Evolutionary conservation across 2,113 vertebrate genomes (phyloP), one percentile per base, ranked within the genome.

Genomic region (Hiodon alosoides): DNA sequence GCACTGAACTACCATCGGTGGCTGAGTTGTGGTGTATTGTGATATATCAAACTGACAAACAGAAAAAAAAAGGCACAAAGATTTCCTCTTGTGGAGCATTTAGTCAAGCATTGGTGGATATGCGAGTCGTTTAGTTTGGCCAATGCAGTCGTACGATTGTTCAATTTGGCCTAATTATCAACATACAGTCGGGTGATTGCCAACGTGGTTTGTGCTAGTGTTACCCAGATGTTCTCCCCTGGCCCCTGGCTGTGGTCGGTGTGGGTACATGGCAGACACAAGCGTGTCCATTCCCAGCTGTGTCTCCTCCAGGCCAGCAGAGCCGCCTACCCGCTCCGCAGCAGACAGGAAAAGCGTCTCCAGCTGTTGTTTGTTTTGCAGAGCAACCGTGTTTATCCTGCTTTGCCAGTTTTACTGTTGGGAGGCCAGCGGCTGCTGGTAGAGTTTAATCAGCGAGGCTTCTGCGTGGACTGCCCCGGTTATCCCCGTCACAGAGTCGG

Each of bases 361-460:
- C 81, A 77, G 77, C 77, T 83, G 75, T 69, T 79, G 76, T 81
- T 77, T 76, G 59, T 69, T 66, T 51, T 76, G 53, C 64, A 70
- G 60, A 59, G 62, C 69, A 72, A 61, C 52, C 75, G 69, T 73
- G 48, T 59, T 66, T 71, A 5, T 76, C 48, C 67, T 59, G 46
- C 53, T 74, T 6, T n/a, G 71, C 14, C 71, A 74, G 74, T 75
- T 57, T 51, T 72, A 55, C 53, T 69, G 62, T 31, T 73, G 71
- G 4, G 10, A 51, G 55, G 68, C 31, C 54, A 58, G 16, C 14
- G 69, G 2, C 59, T 60, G 59, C 59, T 64, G 5, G 13, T 31
- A 31, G 31, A 31, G 31, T 31, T 31, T 31, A 31, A 31, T 31
- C 31, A 31, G 31, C 31, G 2, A 31, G 31, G 31, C 31, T 31